phyloP scores from a whole-genome alignment of 2,888 invertebrate genomes.

The Euplexia lucipara region DNA sequence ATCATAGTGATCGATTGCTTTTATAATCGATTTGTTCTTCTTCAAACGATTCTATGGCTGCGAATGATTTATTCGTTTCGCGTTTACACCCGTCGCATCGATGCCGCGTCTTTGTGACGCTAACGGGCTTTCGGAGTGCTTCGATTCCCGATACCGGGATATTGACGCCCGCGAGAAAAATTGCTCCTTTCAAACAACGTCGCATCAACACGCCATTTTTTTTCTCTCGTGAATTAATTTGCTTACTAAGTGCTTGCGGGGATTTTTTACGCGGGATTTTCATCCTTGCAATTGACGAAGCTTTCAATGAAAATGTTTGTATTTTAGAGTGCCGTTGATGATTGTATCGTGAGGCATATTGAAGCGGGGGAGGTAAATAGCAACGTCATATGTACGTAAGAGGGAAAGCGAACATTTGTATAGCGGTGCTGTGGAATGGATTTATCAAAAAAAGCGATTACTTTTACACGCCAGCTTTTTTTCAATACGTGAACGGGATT shows the following conservation, averaged over 20 bases:
- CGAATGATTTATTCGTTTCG: constrained; percentile 83
- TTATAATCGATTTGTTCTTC: constrained; percentile 77
- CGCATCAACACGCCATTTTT: constrained; percentile 72
- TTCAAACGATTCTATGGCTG: constrained; percentile 74
- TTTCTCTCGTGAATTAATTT: constrained; percentile 84
- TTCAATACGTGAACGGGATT: constrained; percentile 23
- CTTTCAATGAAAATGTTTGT: constrained; percentile 77
- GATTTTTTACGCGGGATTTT: constrained; percentile 77
- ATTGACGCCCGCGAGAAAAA: constrained; percentile 78
- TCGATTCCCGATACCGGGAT: constrained; percentile 71
- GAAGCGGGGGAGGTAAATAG: constrained; percentile 59
- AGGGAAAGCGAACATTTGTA: constrained; percentile 53
- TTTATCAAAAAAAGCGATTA: constrained; percentile 44
- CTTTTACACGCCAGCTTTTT: constrained; percentile 31
- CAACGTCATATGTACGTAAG: constrained; percentile 61
- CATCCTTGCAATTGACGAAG: constrained; percentile 74
- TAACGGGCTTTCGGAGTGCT: constrained; percentile 73
- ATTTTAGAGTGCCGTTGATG: constrained; percentile 71
- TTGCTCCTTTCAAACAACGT: constrained; percentile 77
- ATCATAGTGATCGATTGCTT: constrained; percentile 77
- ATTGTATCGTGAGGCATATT: constrained; percentile 66
- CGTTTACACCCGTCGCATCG: constrained; percentile 76
- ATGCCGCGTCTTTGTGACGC: constrained; percentile 80
- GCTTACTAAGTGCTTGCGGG: constrained; percentile 80
- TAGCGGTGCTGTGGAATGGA: constrained; percentile 41